Evolutionary conservation across 2,888 invertebrate genomes (phyloP).

Genomic region (Lepidocyrtinus sp.): DNA sequence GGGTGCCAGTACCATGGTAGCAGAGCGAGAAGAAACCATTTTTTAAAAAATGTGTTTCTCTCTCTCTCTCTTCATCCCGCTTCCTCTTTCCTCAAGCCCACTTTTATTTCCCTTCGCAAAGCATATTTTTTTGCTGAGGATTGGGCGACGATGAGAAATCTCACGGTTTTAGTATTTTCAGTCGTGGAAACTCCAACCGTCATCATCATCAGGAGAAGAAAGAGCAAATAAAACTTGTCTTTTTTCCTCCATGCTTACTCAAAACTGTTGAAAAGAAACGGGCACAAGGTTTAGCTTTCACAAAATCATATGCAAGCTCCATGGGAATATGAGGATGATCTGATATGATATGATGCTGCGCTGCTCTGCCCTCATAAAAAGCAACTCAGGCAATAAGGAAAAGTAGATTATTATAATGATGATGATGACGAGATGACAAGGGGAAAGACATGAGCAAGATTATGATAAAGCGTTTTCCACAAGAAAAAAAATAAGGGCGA

Average conservation of each 20-base stretch:
- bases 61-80: not conserved
- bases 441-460: not conserved
- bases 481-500: slow-evolving; percentile 1
- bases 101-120: not conserved
- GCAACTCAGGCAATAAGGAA: not conserved
- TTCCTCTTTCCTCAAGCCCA: not conserved
- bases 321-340: too few species aligned
- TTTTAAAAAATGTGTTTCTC: not conserved
- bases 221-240: not conserved
- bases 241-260: too few species aligned
- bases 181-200: not conserved
- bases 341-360: too few species aligned
- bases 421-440: slow-evolving; percentile 16
- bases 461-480: slow-evolving; percentile 11
- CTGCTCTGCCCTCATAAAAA: not conserved
- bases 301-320: too few species aligned
- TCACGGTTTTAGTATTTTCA: slow-evolving; percentile 9
- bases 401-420: slow-evolving; percentile 13
- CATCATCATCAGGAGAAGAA: slow-evolving; percentile 2
- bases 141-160: slow-evolving; percentile 13
- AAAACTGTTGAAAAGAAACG: too few species aligned
- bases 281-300: too few species aligned
- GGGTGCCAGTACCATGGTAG: not conserved
- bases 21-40: not conserved
- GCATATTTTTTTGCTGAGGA: not conserved